Conservation (phyloP, 2,797 vertebrate genomes). For the Cephalopachus bancanus region DNA sequence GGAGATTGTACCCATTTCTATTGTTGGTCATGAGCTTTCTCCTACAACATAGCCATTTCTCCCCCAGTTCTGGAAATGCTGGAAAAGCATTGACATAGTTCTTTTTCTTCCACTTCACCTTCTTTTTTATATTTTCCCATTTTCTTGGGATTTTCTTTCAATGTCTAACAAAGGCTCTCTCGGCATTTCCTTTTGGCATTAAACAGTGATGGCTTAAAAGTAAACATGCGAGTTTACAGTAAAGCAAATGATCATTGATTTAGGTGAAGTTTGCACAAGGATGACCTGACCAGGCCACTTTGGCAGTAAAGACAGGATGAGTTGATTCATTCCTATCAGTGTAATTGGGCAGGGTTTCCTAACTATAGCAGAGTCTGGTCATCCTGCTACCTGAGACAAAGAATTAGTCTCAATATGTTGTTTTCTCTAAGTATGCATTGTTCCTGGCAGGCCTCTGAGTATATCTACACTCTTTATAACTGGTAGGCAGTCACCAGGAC, state of each 20-base stretch:
- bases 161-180: not conserved
- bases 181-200: not conserved
- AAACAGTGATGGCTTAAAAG: not conserved
- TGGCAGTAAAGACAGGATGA: not conserved
- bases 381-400: not conserved
- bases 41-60: not conserved
- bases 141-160: not conserved
- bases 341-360: not conserved
- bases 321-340: not conserved
- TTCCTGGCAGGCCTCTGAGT: accelerated
- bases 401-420: not conserved
- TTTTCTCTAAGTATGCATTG: not conserved
- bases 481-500: not conserved
- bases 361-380: not conserved
- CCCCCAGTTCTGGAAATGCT: not conserved
- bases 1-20: not conserved
- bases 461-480: accelerated
- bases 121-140: not conserved
- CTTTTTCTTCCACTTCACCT: not conserved
- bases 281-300: not conserved
- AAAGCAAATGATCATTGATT: not conserved
- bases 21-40: not conserved
- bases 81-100: not conserved
- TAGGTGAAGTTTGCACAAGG: not conserved
- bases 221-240: not conserved